phyloP scores from a whole-genome alignment of 1,140 invertebrate genomes.

The Polypedilum vanderplanki region DNA sequence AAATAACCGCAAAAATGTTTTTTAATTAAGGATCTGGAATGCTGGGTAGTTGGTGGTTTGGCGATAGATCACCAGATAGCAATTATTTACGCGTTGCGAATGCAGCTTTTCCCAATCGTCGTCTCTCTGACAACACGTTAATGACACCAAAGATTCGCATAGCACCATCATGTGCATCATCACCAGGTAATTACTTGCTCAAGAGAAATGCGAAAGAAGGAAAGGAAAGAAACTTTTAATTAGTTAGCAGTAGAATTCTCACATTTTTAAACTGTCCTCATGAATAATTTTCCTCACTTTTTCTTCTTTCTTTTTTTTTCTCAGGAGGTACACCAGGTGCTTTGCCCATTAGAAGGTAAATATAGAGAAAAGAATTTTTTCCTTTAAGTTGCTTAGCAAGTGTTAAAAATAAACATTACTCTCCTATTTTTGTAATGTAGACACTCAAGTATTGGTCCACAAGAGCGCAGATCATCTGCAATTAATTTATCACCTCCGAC shows the following conservation, averaged over 20 bases:
- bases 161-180: constrained; percentile 76
- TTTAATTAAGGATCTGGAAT: constrained; percentile 48
- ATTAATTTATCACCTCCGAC: constrained; percentile 80
- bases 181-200: constrained; percentile 51
- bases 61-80: constrained; percentile 68
- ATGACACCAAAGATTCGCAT: constrained; percentile 83
- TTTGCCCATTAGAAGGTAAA: constrained; percentile 58
- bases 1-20: too few relatives aligned
- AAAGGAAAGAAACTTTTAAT: too few relatives aligned
- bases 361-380: background rate
- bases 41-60: constrained; percentile 66
- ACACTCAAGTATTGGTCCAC: constrained; percentile 82
- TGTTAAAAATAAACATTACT: background rate
- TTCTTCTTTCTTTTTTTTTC: background rate
- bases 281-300: background rate
- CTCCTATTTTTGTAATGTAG: constrained; percentile 40
- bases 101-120: constrained; percentile 66
- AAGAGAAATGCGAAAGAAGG: too few relatives aligned
- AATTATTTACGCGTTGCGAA: constrained; percentile 79
- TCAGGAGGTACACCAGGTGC: constrained; percentile 62
- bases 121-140: constrained; percentile 83
- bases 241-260: too few relatives aligned
- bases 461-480: constrained; percentile 73
- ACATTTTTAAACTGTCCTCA: background rate
- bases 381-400: background rate